Evolutionary conservation across 2,797 vertebrate genomes (phyloP).

Genomic region (Micrastur ruficollis): DNA sequence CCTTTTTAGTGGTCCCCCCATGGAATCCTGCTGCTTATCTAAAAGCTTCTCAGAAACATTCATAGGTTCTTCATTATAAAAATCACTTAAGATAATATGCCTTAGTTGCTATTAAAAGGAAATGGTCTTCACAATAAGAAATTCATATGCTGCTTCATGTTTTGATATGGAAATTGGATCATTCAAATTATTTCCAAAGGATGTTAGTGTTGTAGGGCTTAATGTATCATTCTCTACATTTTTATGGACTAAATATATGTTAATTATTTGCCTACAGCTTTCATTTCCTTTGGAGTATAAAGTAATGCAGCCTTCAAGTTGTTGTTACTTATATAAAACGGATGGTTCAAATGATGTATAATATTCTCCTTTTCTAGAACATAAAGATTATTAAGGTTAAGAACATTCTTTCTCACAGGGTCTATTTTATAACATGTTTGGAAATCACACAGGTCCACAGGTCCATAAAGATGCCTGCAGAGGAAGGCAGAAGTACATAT

Average conservation of each 20-base stretch:
- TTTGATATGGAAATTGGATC: neutral
- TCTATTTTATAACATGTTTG: neutral
- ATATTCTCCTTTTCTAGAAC: neutral
- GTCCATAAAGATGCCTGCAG: neutral
- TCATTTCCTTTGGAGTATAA: neutral
- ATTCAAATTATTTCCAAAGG: neutral
- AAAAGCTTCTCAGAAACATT: neutral
- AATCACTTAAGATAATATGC: neutral
- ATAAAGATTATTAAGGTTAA: neutral
- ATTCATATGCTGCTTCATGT: neutral
- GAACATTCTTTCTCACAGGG: neutral
- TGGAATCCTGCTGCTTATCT: neutral
- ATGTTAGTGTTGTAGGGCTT: neutral
- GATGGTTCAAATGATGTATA: neutral
- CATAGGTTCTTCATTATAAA: neutral
- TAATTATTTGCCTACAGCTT: neutral
- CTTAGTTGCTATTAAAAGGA: neutral
- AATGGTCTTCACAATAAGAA: neutral
- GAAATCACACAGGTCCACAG: neutral
- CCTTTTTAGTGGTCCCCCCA: neutral
- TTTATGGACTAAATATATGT: neutral
- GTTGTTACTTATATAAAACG: neutral
- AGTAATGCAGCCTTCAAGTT: neutral
- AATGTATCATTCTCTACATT: neutral
- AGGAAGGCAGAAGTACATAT: neutral